Conservation (phyloP, 2,113 vertebrate genomes). For the Petromus typicus region DNA sequence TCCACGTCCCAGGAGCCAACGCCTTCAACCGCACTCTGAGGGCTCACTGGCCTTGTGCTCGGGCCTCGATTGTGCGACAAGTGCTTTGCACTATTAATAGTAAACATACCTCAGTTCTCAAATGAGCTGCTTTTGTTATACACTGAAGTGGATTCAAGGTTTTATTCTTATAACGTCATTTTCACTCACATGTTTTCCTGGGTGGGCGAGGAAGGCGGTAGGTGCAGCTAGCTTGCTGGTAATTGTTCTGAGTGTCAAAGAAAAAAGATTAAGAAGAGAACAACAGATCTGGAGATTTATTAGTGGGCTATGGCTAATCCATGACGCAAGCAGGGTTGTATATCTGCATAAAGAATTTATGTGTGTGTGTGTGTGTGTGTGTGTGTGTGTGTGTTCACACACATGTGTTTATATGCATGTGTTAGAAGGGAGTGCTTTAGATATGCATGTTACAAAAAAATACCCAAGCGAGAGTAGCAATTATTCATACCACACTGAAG, state of each 20-base stretch:
- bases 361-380: background rate
- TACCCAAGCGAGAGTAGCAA: background rate
- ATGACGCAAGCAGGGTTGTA: background rate
- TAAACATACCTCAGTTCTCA: conserved; percentile 44
- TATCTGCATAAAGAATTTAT: background rate
- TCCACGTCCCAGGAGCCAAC: background rate
- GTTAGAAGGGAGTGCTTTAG: background rate
- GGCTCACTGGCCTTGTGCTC: background rate
- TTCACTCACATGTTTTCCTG: conserved; percentile 65
- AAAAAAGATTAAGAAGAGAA: conserved; percentile 9
- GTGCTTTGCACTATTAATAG: conserved; percentile 40
- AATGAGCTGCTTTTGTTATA: conserved; percentile 61
- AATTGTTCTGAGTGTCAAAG: conserved; percentile 23
- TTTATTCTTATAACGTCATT: conserved; percentile 52
- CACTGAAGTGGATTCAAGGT: conserved; percentile 62
- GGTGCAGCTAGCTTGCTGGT: conserved; percentile 30
- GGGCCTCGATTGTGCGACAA: background rate
- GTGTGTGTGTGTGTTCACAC: accelerated
- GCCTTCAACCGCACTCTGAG: background rate
- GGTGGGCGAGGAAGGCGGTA: conserved; percentile 47
- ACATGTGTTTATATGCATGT: accelerated
- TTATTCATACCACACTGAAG: conserved; percentile 18
- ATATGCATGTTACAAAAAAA: background rate
- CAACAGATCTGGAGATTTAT: background rate
- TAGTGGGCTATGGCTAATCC: background rate